Conservation (phyloP, 2,113 vertebrate species). For the Mastomys coucha region DNA sequence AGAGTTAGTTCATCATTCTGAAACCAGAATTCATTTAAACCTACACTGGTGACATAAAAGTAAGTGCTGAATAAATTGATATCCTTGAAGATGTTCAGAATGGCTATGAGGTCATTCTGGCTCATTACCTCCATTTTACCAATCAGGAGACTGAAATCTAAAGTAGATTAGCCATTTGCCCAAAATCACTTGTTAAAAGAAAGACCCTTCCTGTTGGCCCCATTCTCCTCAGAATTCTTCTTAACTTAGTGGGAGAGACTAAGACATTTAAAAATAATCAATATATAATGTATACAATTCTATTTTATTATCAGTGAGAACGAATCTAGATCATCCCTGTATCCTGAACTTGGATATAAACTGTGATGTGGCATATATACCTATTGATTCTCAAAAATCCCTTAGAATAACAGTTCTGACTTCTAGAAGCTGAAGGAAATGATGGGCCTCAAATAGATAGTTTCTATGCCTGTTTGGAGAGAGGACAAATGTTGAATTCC, state of each 20-base stretch:
- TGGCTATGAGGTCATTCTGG: not conserved
- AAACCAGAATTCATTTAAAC: not conserved
- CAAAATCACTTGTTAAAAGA: not conserved
- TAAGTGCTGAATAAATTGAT: not conserved
- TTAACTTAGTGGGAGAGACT: not conserved
- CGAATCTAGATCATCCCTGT: not conserved
- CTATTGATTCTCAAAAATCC: not conserved
- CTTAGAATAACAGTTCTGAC: not conserved
- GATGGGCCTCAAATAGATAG: constrained; percentile 46
- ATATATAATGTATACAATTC: not conserved
- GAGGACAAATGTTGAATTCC: constrained; percentile 57
- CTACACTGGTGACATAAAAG: not conserved
- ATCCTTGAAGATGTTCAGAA: not conserved
- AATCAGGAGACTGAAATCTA: not conserved
- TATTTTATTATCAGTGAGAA: not conserved
- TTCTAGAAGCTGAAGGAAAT: constrained; percentile 48
- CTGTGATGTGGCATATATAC: not conserved
- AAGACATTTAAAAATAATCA: not conserved
- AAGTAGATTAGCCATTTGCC: not conserved
- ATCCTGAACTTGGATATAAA: not conserved
- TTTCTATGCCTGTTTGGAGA: constrained; percentile 59
- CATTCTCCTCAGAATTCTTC: not conserved
- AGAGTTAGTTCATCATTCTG: not conserved
- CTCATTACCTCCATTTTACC: constrained; percentile 20
- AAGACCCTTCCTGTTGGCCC: not conserved